Conservation (phyloP, 2,113 vertebrate species). For the Bucco capensis region DNA sequence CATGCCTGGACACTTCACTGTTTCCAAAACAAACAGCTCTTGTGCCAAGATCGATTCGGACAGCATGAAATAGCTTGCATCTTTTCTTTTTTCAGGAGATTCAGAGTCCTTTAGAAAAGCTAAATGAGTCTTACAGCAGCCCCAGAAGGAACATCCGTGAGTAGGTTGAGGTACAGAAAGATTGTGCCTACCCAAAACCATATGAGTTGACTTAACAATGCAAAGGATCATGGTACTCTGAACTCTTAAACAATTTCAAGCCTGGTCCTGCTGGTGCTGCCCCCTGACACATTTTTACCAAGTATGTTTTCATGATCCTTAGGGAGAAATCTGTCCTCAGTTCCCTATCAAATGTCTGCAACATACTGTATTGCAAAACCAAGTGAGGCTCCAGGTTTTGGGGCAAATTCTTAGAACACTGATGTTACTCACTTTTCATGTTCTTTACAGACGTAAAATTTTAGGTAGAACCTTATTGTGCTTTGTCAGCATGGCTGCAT, state of each 20-base stretch:
- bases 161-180: not conserved
- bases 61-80: constrained; percentile 35
- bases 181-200: not conserved
- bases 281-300: not conserved
- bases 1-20: constrained; percentile 30
- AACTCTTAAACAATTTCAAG: not conserved
- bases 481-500: not conserved
- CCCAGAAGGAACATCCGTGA: not conserved
- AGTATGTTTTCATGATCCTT: not conserved
- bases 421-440: not conserved
- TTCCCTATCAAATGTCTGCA: not conserved
- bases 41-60: constrained; percentile 57
- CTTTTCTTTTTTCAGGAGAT: not conserved
- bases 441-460: not conserved
- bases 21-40: constrained; percentile 62
- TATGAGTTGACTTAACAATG: not conserved
- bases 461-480: not conserved
- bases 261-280: not conserved
- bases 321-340: not conserved
- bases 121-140: constrained; percentile 7
- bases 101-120: not conserved
- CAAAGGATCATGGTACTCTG: not conserved
- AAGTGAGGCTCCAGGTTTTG: not conserved
- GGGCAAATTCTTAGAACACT: not conserved
- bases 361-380: not conserved